Conservation (phyloP, 2,113 vertebrate species). For the Myrmophylax atrothorax region DNA sequence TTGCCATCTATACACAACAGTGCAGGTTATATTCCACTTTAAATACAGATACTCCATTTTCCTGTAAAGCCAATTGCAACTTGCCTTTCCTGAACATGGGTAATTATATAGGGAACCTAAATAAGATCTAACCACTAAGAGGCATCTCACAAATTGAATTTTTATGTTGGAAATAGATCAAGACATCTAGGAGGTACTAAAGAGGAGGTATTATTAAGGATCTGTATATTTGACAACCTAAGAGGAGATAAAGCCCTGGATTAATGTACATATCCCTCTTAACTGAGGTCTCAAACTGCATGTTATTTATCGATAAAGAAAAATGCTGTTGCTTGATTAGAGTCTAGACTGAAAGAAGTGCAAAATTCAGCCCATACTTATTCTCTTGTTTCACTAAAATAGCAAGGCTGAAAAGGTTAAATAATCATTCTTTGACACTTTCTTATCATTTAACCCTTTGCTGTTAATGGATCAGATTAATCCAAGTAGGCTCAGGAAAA, state of each 20-base stretch:
- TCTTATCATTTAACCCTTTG: neutral
- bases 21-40: neutral
- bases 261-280: neutral
- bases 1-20: neutral
- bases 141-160: neutral
- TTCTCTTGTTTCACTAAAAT: neutral
- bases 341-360: neutral
- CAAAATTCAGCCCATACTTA: neutral
- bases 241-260: neutral
- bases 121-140: neutral
- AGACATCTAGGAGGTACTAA: neutral
- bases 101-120: neutral
- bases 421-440: neutral
- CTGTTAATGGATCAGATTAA: neutral
- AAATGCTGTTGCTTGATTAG: neutral
- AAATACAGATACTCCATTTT: neutral
- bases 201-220: neutral
- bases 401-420: neutral
- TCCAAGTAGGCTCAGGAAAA: neutral
- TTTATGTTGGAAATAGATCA: neutral
- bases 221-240: neutral
- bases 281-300: neutral
- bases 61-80: neutral
- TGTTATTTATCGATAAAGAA: neutral
- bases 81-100: neutral